A percentile compares a stretch with the other conserved stretches of the same genome.
Conservation (phyloP, 2,113 vertebrate species). For the Delphinus delphis region DNA sequence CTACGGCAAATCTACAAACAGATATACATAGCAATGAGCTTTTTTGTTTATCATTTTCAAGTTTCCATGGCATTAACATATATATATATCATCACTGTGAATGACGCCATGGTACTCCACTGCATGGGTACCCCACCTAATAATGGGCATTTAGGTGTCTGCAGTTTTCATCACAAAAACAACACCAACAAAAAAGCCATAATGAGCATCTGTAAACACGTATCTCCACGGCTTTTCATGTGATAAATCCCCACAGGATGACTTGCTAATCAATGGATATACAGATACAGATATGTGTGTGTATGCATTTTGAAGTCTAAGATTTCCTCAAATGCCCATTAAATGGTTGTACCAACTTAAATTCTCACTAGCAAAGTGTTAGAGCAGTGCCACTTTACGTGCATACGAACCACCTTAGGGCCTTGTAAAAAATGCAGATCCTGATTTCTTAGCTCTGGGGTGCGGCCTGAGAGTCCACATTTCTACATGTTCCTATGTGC, state of each 20-base stretch:
- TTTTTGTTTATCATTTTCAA: background rate
- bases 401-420: background rate
- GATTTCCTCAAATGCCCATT: background rate
- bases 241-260: background rate
- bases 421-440: background rate
- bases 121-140: no score
- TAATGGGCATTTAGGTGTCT: background rate
- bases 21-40: background rate
- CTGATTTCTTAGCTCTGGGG: background rate
- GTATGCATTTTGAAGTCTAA: background rate
- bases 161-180: background rate
- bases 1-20: background rate
- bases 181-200: background rate
- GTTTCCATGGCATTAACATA: background rate
- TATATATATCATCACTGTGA: background rate
- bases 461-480: background rate
- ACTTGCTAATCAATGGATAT: background rate
- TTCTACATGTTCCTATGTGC: background rate
- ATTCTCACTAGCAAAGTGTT: background rate
- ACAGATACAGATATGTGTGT: background rate
- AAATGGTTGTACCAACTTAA: background rate
- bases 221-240: background rate
- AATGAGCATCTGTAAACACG: background rate
- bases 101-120: no score
- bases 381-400: background rate